Conservation (phyloP, 2,888 invertebrate genomes). For the Tachina fera region DNA sequence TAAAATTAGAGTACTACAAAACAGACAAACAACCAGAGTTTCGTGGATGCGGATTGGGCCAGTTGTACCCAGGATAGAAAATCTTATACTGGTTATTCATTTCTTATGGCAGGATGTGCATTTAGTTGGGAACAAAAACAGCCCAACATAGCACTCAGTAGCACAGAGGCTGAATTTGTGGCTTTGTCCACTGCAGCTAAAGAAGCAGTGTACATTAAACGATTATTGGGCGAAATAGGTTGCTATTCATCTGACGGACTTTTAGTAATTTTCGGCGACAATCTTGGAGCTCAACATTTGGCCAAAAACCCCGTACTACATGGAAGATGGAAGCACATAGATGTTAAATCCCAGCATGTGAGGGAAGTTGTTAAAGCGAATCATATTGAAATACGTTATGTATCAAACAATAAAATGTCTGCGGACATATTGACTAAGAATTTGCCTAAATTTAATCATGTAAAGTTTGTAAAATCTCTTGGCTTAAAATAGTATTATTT, state of each 20-base stretch:
- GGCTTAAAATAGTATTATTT: conserved; percentile 1
- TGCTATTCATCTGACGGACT: background rate
- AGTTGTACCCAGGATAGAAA: background rate
- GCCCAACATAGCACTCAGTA: conserved; percentile 11
- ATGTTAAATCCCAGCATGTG: background rate
- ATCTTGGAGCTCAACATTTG: conserved; percentile 33
- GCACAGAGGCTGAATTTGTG: background rate
- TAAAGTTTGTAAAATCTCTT: conserved; percentile 22
- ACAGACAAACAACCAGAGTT: background rate
- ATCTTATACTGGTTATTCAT: background rate
- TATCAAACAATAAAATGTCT: background rate
- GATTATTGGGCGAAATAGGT: background rate
- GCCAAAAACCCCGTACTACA: conserved; percentile 24
- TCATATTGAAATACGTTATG: background rate
- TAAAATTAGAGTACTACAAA: background rate
- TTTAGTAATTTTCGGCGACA: conserved; percentile 13
- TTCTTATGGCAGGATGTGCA: background rate
- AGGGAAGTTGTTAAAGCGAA: background rate
- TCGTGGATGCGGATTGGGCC: background rate
- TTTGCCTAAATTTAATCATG: conserved; percentile 7
- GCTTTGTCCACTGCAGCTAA: conserved; percentile 11
- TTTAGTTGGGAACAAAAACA: conserved; percentile 15
- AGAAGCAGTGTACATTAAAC: background rate
- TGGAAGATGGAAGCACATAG: background rate
- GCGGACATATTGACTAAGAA: conserved; percentile 13